Conservation (phyloP, 2,888 invertebrate species). For the Cheilosia urbana region DNA sequence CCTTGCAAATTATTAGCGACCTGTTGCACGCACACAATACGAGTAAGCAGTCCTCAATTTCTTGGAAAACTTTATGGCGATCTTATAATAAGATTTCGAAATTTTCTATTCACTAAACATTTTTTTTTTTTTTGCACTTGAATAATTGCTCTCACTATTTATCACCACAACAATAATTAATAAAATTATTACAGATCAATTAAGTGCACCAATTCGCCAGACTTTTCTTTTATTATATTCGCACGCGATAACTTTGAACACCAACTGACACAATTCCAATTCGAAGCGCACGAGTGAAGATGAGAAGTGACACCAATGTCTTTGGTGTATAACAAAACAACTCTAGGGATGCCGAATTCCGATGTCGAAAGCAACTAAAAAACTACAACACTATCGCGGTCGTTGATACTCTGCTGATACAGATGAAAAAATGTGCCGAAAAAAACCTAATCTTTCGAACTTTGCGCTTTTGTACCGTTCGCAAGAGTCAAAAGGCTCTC, state of each 20-base stretch:
- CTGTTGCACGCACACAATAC: background rate
- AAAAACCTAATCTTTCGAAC: slow-evolving; percentile 14
- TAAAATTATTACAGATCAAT: slow-evolving; percentile 17
- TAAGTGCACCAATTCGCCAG: slow-evolving; percentile 44
- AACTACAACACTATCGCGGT: slow-evolving; percentile 58
- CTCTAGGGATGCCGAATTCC: slow-evolving; percentile 34
- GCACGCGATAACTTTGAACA: slow-evolving; percentile 43
- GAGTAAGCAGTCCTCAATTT: background rate
- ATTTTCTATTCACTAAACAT: background rate
- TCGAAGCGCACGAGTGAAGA: slow-evolving; percentile 33
- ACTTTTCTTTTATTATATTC: slow-evolving; percentile 30
- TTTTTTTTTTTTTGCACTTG: background rate
- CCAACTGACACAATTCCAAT: slow-evolving; percentile 34
- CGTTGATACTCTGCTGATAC: slow-evolving; percentile 57
- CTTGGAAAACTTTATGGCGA: slow-evolving; percentile 2
- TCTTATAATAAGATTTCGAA: background rate
- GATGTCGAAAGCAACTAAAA: slow-evolving; percentile 31
- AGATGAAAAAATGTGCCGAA: slow-evolving; percentile 38
- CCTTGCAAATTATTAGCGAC: no score
- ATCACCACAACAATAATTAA: slow-evolving; percentile 5
- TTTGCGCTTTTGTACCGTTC: slow-evolving; percentile 31
- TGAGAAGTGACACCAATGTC: slow-evolving; percentile 38
- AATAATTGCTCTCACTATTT: slow-evolving; percentile 15
- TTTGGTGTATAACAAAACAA: background rate
- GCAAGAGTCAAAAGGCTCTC: background rate